Percentiles rank a stretch among this genome's conserved stretches.
These are phyloP conservation scores for Bufotes viridis DNA, from an alignment of 2,797 vertebrate species.

Conservation along the genomic window DNA sequence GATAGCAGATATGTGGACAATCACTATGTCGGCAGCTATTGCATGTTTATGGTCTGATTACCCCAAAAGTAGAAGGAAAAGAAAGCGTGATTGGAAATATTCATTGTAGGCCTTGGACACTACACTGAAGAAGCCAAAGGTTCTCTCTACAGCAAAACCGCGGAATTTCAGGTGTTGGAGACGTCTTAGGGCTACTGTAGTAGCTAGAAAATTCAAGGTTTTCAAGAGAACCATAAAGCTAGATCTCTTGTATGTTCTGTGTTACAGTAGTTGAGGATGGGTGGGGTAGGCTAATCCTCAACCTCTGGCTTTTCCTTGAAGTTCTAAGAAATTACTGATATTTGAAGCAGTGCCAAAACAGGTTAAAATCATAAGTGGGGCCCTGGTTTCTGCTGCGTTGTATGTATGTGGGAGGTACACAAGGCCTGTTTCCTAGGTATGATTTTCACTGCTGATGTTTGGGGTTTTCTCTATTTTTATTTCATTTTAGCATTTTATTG, in stretches of 20 bases:
- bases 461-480: not conserved
- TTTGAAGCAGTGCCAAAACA: not conserved
- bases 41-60: not conserved
- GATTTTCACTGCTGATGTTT: not conserved
- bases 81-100: too few relatives aligned
- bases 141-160: too few relatives aligned
- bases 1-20: not conserved
- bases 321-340: not conserved
- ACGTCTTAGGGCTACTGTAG: too few relatives aligned
- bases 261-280: not conserved
- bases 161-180: too few relatives aligned
- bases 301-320: not conserved
- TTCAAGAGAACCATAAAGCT: not conserved
- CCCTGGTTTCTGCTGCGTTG: not conserved
- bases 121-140: too few relatives aligned
- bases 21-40: not conserved
- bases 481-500: not conserved
- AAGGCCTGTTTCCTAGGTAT: not conserved
- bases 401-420: not conserved
- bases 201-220: too few relatives aligned
- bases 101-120: too few relatives aligned
- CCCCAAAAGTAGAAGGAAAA: not conserved
- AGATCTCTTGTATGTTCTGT: not conserved
- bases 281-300: not conserved
- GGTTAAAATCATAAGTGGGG: not conserved